Base-by-base conservation (phyloP, 1,140 invertebrate genomes). In the Procambarus virginalis region DNA sequence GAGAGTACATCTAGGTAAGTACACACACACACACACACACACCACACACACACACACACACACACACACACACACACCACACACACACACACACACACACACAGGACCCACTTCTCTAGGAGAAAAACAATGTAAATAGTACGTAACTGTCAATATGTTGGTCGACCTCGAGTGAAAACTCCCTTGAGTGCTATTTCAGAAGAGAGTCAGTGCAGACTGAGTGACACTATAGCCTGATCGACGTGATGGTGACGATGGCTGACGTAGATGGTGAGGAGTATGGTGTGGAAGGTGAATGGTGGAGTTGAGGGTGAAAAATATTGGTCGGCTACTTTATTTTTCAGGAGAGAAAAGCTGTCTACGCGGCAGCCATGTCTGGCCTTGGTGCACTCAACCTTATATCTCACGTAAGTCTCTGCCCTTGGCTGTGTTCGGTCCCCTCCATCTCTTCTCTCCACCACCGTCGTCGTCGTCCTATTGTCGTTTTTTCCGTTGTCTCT, bases 331-430 rank as follows among this genome's bases (percentile, higher is more conserved):
- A 51, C 60, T 86, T 68, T 86, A 22, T 79, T 60, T 86, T 86
- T 17, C 85, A 86, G 85, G 77, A 78, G 55, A 79, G 76, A 60
- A 64, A 86, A 80, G 77, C 68, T 86, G 48, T 86, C n/a, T 48
- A 68, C 85, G 1, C 85, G 85, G 20, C 85, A 86, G n/a, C 85
- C 85, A 6, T 86, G 85, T 80, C 49, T 86, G 85, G 85, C 85
- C 17, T 58, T 86, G 77, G 85, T 86, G 3, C 85, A 86, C 76
- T 86, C 85, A 22, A 86, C 85, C 60, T 60, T 86, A 12, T 86
- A 86, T 46, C 85, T 86, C 49, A 86, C 85, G 85, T 86, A 86
- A 86, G 85, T 86, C 49, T 64, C 60, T 20, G 60, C 17, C 20
- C 12, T 64, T 4, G 10, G 4, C 20, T 3, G 0, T 4, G 4